Evolutionary conservation across 2,888 invertebrate genomes (phyloP).

Genomic region (Notocelia uddmanniana): DNA sequence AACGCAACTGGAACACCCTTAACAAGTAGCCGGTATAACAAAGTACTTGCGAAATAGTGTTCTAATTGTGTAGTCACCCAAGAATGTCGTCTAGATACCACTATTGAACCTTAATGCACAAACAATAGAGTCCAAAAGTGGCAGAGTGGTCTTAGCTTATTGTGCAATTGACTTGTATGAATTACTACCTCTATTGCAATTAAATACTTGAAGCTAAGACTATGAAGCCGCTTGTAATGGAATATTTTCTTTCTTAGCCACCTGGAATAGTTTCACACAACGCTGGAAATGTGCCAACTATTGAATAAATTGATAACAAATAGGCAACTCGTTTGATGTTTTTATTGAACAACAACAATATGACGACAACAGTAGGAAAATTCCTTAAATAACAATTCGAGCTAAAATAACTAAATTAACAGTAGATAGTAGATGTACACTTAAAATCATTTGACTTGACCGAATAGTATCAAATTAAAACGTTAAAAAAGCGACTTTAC

Average conservation of each 20-base stretch:
- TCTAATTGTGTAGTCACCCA: background rate
- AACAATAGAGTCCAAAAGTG: no score
- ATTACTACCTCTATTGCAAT: no score
- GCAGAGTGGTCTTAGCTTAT: no score
- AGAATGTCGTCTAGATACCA: no score
- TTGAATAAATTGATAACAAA: background rate
- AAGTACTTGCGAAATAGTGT: background rate
- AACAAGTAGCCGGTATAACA: no score
- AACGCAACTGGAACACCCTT: no score
- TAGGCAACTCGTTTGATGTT: background rate
- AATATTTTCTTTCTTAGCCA: background rate
- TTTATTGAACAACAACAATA: slow-evolving; percentile 7
- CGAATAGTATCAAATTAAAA: no score
- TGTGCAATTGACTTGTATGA: no score
- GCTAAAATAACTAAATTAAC: background rate
- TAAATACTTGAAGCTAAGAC: background rate
- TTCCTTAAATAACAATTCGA: background rate
- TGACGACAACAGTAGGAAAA: slow-evolving; percentile 11
- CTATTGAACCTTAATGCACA: no score
- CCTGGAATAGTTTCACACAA: background rate
- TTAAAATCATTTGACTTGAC: no score
- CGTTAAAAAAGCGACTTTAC: no score
- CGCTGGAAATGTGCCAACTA: slow-evolving; percentile 23
- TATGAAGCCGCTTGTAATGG: background rate
- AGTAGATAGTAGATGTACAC: background rate